phyloP scores from a whole-genome alignment of 1,140 invertebrate genomes.

The Oreohelix idahoensis region DNA sequence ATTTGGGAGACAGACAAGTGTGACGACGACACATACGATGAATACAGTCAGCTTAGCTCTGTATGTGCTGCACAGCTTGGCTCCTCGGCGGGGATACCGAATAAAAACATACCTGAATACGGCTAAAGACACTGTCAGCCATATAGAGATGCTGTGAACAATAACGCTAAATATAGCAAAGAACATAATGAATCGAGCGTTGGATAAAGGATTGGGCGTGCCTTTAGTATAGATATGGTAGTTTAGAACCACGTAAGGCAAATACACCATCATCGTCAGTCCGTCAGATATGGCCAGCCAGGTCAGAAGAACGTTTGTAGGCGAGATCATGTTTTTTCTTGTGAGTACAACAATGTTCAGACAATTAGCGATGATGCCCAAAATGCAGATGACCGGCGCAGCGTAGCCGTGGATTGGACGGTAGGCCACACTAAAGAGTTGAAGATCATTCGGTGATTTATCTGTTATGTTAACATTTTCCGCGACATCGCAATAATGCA shows the following conservation, averaged over 20 bases:
- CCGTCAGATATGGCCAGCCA: constrained; percentile 88
- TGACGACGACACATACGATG: constrained; percentile 81
- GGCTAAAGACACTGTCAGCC: constrained; percentile 91
- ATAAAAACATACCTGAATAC: constrained; percentile 82
- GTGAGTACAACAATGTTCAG: constrained; percentile 92
- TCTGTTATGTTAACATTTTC: constrained; percentile 22
- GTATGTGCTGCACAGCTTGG: constrained; percentile 84
- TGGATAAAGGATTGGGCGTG: constrained; percentile 50
- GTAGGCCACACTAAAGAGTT: constrained; percentile 66
- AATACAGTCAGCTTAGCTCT: constrained; percentile 83
- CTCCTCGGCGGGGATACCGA: constrained; percentile 72
- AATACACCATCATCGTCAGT: constrained; percentile 81
- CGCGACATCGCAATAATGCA: neutral
- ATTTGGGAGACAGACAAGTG: constrained; percentile 85
- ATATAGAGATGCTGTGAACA: constrained; percentile 93
- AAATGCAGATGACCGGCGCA: constrained; percentile 84
- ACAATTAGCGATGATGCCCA: constrained; percentile 90
- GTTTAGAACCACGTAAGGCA: constrained; percentile 67
- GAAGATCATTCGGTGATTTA: constrained; percentile 43
- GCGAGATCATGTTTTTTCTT: constrained; percentile 84
- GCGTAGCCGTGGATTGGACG: constrained; percentile 80
- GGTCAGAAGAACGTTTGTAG: constrained; percentile 89
- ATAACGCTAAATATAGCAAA: constrained; percentile 82
- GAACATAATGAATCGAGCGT: constrained; percentile 64
- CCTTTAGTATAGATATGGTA: constrained; percentile 59